Evolutionary conservation across 2,888 invertebrate species (phyloP).

Genomic region (Helobdella robusta): DNA sequence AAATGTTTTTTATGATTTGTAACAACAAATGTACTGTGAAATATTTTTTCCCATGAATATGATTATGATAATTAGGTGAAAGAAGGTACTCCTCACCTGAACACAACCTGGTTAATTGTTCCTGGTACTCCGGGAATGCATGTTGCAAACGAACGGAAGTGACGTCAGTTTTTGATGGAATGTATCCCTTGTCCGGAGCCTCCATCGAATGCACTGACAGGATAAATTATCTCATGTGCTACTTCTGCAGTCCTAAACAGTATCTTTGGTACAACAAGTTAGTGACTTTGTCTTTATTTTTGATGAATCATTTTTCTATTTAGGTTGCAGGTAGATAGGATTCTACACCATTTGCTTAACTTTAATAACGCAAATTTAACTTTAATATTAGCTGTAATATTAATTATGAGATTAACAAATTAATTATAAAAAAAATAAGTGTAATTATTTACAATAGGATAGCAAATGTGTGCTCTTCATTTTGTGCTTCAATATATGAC

Average conservation of each 20-base stretch:
- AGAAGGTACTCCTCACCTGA: constrained; percentile 40
- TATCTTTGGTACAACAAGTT: constrained; percentile 44
- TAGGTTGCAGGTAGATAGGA: too few species aligned
- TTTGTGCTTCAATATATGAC: constrained; percentile 43
- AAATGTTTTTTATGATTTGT: too few species aligned
- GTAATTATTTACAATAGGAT: constrained; percentile 37
- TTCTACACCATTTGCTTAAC: too few species aligned
- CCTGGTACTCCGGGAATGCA: constrained; percentile 47
- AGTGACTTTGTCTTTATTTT: too few species aligned
- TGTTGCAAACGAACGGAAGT: constrained; percentile 49
- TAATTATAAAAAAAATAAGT: not conserved
- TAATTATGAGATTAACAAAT: not conserved
- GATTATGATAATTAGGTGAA: too few species aligned
- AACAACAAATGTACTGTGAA: too few species aligned
- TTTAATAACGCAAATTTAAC: too few species aligned
- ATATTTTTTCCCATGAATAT: too few species aligned
- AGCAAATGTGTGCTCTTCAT: constrained; percentile 45
- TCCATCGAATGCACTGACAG: constrained; percentile 42
- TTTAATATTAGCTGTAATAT: too few species aligned
- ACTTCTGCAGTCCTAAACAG: constrained; percentile 49
- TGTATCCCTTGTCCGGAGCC: constrained; percentile 46
- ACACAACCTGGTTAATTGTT: constrained; percentile 47
- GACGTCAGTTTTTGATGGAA: constrained; percentile 47
- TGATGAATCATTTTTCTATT: too few species aligned
- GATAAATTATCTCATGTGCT: constrained; percentile 50